Conservation (phyloP, 1,140 invertebrate species). For the Platorchestia sp. region DNA sequence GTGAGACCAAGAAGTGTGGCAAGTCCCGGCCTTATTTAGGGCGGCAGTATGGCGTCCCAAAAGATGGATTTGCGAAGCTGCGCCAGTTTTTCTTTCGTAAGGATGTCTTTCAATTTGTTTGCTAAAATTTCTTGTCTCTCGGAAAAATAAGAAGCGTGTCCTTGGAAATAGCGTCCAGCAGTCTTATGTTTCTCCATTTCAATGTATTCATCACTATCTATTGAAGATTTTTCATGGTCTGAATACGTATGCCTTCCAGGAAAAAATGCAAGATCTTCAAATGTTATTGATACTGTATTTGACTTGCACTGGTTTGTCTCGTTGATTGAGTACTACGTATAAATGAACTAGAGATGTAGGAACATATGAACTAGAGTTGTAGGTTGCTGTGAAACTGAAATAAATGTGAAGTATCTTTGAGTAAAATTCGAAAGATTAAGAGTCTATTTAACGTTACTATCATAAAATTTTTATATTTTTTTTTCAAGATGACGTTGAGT, state of each 20-base stretch:
- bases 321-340: no score
- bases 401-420: no score
- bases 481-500: no score
- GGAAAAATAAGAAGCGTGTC: not conserved
- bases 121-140: not conserved
- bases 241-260: not conserved
- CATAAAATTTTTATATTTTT: no score
- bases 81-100: not conserved
- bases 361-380: no score
- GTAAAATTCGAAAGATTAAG: no score
- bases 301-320: no score
- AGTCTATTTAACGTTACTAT: no score
- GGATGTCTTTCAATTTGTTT: not conserved
- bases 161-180: not conserved
- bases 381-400: no score
- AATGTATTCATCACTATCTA: not conserved
- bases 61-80: not conserved
- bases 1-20: not conserved
- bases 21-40: not conserved
- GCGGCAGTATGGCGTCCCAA: not conserved
- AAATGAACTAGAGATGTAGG: no score
- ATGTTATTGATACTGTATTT: no score
- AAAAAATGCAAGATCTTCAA: no score
- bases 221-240: not conserved
- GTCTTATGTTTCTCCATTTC: not conserved